Conservation (phyloP, 1,140 invertebrate species). For the Saccostrea glomerata region DNA sequence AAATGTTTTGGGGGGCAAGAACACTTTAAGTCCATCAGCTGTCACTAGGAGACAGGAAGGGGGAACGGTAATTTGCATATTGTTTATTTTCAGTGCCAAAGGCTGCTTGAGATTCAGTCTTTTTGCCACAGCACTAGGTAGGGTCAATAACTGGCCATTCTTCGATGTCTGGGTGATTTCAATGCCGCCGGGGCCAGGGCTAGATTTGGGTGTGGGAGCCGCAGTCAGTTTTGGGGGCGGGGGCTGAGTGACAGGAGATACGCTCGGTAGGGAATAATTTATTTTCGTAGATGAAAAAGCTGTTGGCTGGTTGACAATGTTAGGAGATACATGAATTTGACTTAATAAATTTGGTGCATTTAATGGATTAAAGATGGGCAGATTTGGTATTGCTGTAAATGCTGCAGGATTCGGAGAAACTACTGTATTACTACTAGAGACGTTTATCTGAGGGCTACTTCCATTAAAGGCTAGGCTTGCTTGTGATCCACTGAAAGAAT, state of each 20-base stretch:
- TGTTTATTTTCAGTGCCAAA: conserved; percentile 73
- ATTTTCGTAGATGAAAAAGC: not conserved
- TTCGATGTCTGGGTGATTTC: conserved; percentile 37
- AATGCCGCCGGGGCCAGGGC: not conserved
- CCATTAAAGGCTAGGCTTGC: conserved; percentile 5
- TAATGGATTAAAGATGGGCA: conserved; percentile 40
- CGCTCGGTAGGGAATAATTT: conserved; percentile 8
- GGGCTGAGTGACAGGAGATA: conserved; percentile 8
- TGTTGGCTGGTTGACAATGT: not conserved
- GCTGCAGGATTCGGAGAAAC: not conserved
- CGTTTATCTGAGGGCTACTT: not conserved
- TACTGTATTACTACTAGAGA: not conserved
- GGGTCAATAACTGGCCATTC: conserved; percentile 69
- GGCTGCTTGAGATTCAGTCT: conserved; percentile 69
- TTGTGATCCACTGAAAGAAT: conserved; percentile 7
- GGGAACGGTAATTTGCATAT: conserved; percentile 69
- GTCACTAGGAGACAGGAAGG: conserved; percentile 72
- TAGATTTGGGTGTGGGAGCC: conserved; percentile 43
- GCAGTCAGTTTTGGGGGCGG: conserved; percentile 46
- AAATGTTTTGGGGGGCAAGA: conserved; percentile 73
- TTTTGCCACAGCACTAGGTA: conserved; percentile 69
- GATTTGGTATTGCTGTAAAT: conserved; percentile 14
- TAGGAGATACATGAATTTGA: not conserved
- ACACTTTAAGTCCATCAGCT: conserved; percentile 70
- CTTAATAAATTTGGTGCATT: not conserved